Evolutionary conservation across 2,113 vertebrate species (phyloP).

Genomic region (Hucho hucho): DNA sequence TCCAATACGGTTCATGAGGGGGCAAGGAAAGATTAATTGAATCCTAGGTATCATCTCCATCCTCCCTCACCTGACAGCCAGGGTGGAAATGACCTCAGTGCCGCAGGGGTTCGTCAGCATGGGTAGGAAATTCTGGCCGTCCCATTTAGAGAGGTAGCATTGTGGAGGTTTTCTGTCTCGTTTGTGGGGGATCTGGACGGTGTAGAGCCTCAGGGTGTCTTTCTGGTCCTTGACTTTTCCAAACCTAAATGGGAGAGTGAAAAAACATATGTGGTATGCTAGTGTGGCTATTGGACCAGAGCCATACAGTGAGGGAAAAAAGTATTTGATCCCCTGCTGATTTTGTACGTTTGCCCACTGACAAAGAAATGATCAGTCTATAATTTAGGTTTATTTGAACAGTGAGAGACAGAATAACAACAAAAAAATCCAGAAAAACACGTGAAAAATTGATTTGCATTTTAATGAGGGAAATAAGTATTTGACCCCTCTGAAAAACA

Average conservation of each 20-base stretch:
- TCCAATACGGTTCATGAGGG: too few species aligned
- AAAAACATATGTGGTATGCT: not conserved
- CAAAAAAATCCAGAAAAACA: too few species aligned
- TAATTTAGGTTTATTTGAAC: too few species aligned
- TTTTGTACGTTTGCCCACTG: too few species aligned
- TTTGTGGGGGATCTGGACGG: conserved; percentile 93
- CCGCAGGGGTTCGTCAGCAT: conserved; percentile 89
- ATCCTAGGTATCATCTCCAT: not conserved
- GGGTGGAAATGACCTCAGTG: conserved; percentile 85
- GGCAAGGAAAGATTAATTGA: not conserved
- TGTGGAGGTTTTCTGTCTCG: conserved; percentile 83
- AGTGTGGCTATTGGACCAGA: too few species aligned
- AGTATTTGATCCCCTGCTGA: too few species aligned
- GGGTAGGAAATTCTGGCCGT: conserved; percentile 84
- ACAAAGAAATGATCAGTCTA: too few species aligned
- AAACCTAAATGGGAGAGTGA: conserved; percentile 72
- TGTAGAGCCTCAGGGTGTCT: conserved; percentile 83
- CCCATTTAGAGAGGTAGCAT: conserved; percentile 97
- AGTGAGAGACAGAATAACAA: too few species aligned
- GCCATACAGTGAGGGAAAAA: too few species aligned
- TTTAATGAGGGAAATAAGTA: too few species aligned
- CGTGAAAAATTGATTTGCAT: too few species aligned
- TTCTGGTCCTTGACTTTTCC: conserved; percentile 84
- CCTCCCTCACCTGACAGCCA: conserved; percentile 82
- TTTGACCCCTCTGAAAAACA: too few species aligned